phyloP scores from a whole-genome alignment of 2,797 vertebrate genomes.

The Pterois miles region DNA sequence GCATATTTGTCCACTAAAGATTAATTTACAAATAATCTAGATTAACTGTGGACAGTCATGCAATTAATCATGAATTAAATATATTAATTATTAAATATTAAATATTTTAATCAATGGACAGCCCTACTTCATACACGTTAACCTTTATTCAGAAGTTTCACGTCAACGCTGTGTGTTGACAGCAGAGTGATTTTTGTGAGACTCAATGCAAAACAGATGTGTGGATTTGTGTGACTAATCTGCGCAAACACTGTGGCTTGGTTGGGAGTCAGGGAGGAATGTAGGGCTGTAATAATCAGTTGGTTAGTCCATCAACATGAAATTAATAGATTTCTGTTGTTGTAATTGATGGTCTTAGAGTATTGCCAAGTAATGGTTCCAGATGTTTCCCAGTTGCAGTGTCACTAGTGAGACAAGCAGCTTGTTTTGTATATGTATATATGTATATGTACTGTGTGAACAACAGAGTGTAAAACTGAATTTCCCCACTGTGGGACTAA shows the following conservation, averaged over 20 bases:
- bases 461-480: no score
- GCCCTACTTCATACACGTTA: neutral
- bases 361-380: neutral
- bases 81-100: no score
- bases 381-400: neutral
- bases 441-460: no score
- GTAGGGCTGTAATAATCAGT: neutral
- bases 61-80: no score
- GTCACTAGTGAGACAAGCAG: neutral
- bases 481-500: no score
- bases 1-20: no score
- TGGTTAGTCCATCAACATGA: constrained; percentile 1
- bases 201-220: constrained; percentile 42
- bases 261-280: neutral
- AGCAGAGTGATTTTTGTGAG: neutral
- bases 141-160: neutral
- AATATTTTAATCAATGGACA: no score
- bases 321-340: constrained; percentile 17
- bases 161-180: constrained; percentile 1
- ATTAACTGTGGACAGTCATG: no score
- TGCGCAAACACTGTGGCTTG: constrained; percentile 23
- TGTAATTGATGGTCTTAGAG: neutral
- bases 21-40: no score
- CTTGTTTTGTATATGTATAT: no score
- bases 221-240: constrained; percentile 17